These are phyloP conservation scores for Cephalopterus ornatus DNA, from an alignment of 2,113 vertebrate genomes.

Conservation along the genomic window DNA sequence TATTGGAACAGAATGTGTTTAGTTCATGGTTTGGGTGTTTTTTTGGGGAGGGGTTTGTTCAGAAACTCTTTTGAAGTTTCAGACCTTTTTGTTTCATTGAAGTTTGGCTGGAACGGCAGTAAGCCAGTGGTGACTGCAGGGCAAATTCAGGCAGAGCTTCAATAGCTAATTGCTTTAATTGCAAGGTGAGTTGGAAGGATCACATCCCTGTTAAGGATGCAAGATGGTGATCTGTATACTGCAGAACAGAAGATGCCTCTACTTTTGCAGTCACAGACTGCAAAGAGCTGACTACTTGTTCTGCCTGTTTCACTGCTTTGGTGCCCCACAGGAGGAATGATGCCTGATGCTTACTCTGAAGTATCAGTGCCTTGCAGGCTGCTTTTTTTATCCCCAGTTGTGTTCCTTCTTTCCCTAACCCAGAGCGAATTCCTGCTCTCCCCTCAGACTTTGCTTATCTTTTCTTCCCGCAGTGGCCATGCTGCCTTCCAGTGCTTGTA, in stretches of 20 bases:
- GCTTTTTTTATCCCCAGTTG: accelerated
- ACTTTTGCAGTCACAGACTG: neutral
- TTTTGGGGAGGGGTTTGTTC: neutral
- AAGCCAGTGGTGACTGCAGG: neutral
- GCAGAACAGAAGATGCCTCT: neutral
- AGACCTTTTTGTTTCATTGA: neutral
- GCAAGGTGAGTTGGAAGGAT: neutral
- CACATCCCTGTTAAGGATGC: neutral
- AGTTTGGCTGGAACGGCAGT: neutral
- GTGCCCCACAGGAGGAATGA: neutral
- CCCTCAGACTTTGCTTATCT: neutral
- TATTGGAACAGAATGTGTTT: neutral
- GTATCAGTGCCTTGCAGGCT: neutral
- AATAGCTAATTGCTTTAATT: neutral
- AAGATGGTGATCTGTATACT: neutral
- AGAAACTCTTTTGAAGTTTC: neutral
- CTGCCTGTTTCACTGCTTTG: neutral
- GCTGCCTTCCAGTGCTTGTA: neutral
- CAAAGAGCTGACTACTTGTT: neutral
- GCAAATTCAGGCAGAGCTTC: neutral
- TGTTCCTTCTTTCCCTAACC: neutral
- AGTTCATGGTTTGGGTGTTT: neutral
- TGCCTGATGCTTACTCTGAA: neutral
- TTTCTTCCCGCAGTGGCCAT: neutral
- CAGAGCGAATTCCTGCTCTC: neutral